These are phyloP conservation scores for Ciconia nigra DNA, from an alignment of 2,797 vertebrate genomes.

Conservation along the genomic window DNA sequence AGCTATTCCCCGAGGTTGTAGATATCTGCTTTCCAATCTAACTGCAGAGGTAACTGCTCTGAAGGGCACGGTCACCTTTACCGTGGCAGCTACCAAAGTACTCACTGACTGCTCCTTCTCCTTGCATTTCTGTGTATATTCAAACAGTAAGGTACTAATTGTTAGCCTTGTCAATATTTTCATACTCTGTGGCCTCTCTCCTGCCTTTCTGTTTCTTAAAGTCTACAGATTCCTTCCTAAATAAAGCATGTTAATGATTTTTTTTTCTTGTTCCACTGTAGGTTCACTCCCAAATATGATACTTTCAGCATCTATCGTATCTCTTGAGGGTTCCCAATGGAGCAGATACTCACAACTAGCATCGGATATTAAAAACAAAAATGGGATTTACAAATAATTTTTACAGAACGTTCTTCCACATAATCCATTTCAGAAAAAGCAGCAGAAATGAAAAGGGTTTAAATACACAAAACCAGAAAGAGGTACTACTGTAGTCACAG, in stretches of 20 bases:
- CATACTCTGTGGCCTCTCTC: not conserved
- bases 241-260: not conserved
- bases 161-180: not conserved
- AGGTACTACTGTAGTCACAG: not conserved
- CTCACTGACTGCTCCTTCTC: not conserved
- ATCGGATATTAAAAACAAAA: not conserved
- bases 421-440: not conserved
- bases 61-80: conserved; percentile 24
- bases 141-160: not conserved
- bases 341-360: not conserved
- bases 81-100: not conserved
- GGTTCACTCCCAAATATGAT: not conserved
- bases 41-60: not conserved
- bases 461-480: not conserved
- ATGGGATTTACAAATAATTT: not conserved
- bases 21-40: conserved; percentile 23
- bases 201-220: not conserved
- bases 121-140: not conserved
- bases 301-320: not conserved
- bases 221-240: conserved; percentile 16
- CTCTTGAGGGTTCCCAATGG: not conserved
- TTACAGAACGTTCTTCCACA: not conserved
- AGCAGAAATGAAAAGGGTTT: not conserved
- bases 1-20: not conserved
- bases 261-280: not conserved